Evolutionary conservation across 2,888 invertebrate genomes (phyloP).

Genomic region (Linnaemya tessellans): DNA sequence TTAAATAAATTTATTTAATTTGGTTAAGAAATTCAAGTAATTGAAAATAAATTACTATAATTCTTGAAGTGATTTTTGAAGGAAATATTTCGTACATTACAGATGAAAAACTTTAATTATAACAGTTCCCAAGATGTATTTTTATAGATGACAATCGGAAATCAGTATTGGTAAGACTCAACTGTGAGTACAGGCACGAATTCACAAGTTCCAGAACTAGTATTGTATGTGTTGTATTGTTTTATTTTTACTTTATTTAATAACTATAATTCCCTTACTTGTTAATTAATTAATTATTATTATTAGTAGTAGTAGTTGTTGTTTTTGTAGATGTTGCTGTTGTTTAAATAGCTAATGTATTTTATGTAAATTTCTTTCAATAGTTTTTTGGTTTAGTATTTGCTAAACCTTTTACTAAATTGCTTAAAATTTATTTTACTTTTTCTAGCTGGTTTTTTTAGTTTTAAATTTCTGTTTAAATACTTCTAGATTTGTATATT

Average conservation of each 20-base stretch:
- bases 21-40: not conserved
- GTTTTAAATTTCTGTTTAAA: constrained; percentile 50
- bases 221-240: not conserved
- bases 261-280: constrained; percentile 50
- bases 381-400: constrained; percentile 62
- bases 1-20: not conserved
- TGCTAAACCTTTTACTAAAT: constrained; percentile 69
- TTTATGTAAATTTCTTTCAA: constrained; percentile 73
- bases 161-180: not conserved
- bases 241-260: constrained; percentile 11
- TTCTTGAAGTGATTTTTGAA: no score
- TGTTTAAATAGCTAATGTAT: constrained; percentile 69
- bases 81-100: no score
- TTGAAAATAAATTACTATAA: no score
- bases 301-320: constrained; percentile 44
- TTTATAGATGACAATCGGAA: no score
- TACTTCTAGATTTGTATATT: constrained; percentile 63
- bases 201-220: not conserved
- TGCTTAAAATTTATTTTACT: constrained; percentile 67
- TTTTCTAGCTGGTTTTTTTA: constrained; percentile 23
- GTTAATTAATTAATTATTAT: constrained; percentile 7
- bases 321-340: constrained; percentile 58
- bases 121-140: not conserved
- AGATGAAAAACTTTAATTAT: not conserved
- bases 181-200: not conserved